Percentiles rank a stretch among this genome's conserved stretches.
Evolutionary conservation across 2,113 vertebrate species (phyloP).

Genomic region (Poeciliopsis retropinna): DNA sequence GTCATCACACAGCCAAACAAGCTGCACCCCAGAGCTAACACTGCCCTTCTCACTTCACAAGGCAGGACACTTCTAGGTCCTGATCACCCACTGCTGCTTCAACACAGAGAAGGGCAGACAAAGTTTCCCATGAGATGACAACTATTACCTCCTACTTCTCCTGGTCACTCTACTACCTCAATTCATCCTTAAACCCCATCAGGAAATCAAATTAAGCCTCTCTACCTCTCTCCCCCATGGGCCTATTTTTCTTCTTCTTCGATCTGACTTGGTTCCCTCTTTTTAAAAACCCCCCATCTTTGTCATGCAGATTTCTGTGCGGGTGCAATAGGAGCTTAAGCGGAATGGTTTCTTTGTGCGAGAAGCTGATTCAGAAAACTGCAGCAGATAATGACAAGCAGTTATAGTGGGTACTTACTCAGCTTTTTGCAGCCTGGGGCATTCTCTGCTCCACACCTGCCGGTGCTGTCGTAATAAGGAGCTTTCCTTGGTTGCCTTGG

Average conservation of each 20-base stretch:
- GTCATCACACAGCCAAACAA: conserved; percentile 75
- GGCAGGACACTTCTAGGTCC: conserved; percentile 57
- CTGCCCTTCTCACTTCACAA: conserved; percentile 78
- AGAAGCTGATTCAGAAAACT: conserved; percentile 64
- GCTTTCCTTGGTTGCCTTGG: conserved; percentile 86
- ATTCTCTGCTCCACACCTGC: conserved; percentile 89
- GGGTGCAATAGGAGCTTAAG: conserved; percentile 55
- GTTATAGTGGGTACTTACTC: conserved; percentile 82
- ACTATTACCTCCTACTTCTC: conserved; percentile 10
- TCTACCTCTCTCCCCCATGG: conserved; percentile 5
- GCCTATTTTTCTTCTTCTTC: conserved; percentile 4
- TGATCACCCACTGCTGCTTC: conserved; percentile 39
- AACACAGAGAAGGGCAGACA: conserved; percentile 23
- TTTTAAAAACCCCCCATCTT: conserved; percentile 23
- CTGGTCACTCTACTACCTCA: conserved; percentile 5
- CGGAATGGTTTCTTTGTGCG: conserved; percentile 42
- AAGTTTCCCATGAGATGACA: not conserved
- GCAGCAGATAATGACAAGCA: conserved; percentile 67
- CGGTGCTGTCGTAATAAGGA: conserved; percentile 86
- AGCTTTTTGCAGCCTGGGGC: conserved; percentile 78
- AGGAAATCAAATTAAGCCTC: conserved; percentile 25
- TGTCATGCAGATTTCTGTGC: conserved; percentile 31
- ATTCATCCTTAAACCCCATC: conserved; percentile 14
- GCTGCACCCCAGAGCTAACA: conserved; percentile 69
- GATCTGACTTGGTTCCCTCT: conserved; percentile 1